Evolutionary conservation across 2,888 invertebrate species (phyloP).

Genomic region (Platycheirus rosarum): DNA sequence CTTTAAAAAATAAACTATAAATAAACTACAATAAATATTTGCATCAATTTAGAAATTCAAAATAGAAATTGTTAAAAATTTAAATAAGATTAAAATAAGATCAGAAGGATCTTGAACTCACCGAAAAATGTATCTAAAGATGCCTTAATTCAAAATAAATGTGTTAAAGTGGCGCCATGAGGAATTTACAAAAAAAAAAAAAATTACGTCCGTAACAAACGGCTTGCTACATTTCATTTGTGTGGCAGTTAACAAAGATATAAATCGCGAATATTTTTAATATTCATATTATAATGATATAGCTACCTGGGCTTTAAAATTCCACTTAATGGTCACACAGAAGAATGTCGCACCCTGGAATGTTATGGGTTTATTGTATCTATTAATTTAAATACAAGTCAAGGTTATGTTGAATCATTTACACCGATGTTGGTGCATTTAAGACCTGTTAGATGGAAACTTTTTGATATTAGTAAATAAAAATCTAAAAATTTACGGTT

Average conservation of each 20-base stretch:
- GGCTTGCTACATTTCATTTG: neutral
- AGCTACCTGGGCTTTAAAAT: neutral
- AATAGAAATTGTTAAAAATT: too few species aligned
- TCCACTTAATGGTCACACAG: constrained; percentile 1
- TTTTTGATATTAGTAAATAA: too few species aligned
- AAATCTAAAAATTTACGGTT: too few species aligned
- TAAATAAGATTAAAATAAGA: too few species aligned
- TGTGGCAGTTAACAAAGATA: neutral
- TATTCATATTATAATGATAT: constrained; percentile 8
- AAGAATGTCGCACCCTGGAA: constrained; percentile 16
- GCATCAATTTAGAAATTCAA: too few species aligned
- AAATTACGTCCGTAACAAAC: constrained; percentile 1
- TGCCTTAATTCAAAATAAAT: neutral
- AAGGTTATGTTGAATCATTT: constrained; percentile 27
- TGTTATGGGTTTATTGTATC: constrained; percentile 18
- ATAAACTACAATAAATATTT: too few species aligned
- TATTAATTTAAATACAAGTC: constrained; percentile 20
- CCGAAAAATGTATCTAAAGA: too few species aligned
- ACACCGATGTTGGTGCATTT: too few species aligned
- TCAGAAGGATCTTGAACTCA: too few species aligned
- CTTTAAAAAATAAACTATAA: too few species aligned
- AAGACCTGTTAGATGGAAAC: too few species aligned
- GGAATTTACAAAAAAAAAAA: neutral
- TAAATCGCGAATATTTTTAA: constrained; percentile 19
- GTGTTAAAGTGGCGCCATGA: constrained; percentile 9